A percentile compares a stretch with the other conserved stretches of the same genome.
Evolutionary conservation across 1,140 invertebrate species (phyloP).

Genomic region (Brachionus plicatilis): DNA sequence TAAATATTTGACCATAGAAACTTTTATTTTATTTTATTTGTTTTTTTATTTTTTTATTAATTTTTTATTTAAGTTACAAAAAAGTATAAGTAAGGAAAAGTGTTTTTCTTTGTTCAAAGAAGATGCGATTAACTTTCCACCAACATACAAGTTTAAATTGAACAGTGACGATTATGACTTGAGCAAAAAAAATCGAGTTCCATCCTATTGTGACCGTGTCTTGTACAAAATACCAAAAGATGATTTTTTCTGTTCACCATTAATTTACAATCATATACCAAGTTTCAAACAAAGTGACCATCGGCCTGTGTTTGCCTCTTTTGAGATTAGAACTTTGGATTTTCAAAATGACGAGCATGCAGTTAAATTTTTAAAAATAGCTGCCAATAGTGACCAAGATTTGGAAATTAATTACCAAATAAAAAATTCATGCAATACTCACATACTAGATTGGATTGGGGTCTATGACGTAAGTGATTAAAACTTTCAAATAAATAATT

Average conservation of each 20-base stretch:
- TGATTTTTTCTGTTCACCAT: neutral
- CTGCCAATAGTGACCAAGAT: neutral
- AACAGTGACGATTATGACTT: slow-evolving; percentile 26
- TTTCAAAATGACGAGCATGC: neutral
- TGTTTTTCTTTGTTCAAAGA: slow-evolving; percentile 37
- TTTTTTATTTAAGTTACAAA: neutral
- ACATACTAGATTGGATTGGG: neutral
- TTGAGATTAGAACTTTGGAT: neutral
- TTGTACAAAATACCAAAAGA: neutral
- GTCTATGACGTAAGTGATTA: slow-evolving; percentile 13
- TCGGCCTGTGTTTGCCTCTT: neutral
- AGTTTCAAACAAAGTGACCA: slow-evolving; percentile 35
- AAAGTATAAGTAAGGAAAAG: slow-evolving; percentile 35
- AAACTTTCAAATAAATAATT: neutral
- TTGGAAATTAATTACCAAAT: slow-evolving; percentile 3
- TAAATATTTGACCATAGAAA: too few species aligned
- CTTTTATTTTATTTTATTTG: neutral
- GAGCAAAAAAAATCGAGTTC: slow-evolving; percentile 4
- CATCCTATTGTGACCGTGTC: slow-evolving; percentile 23
- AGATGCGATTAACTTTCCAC: neutral
- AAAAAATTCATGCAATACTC: neutral
- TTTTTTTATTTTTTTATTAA: neutral
- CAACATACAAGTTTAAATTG: slow-evolving; percentile 17
- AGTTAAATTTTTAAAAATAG: neutral
- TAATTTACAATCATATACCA: neutral